Conservation (phyloP, 2,113 vertebrate species). For the Xiphias gladius region DNA sequence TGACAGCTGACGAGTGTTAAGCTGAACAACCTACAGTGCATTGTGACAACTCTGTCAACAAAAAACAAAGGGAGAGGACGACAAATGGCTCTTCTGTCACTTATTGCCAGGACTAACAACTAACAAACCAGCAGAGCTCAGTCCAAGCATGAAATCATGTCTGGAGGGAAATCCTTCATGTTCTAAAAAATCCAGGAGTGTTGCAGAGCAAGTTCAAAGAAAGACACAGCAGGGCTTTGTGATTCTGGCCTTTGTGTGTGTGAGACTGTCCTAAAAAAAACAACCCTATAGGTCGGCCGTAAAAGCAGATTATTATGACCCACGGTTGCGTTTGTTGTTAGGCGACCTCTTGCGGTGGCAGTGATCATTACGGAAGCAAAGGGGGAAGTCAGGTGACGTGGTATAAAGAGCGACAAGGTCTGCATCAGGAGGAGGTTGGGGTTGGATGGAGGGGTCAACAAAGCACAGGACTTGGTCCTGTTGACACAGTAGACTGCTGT, state of each 20-base stretch:
- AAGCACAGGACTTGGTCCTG: too few relatives aligned
- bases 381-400: too few relatives aligned
- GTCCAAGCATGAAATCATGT: constrained; percentile 55
- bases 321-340: too few relatives aligned
- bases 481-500: too few relatives aligned
- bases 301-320: too few relatives aligned
- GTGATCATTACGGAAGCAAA: too few relatives aligned
- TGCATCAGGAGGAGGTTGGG: too few relatives aligned
- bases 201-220: background rate
- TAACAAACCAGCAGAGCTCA: constrained; percentile 36
- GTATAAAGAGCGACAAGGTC: too few relatives aligned
- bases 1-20: constrained; percentile 64
- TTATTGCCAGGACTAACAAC: constrained; percentile 47
- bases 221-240: constrained; percentile 2
- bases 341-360: too few relatives aligned
- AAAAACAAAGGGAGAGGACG: constrained; percentile 31
- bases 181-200: background rate
- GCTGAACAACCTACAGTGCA: constrained; percentile 52
- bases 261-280: too few relatives aligned
- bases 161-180: constrained; percentile 40
- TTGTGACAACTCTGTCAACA: constrained; percentile 64
- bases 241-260: constrained; percentile 5
- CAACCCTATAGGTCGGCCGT: too few relatives aligned
- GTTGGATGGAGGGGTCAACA: too few relatives aligned
- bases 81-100: constrained; percentile 56